Base-by-base conservation (phyloP, 2,797 vertebrate genomes). In the Tadarida brasiliensis region DNA sequence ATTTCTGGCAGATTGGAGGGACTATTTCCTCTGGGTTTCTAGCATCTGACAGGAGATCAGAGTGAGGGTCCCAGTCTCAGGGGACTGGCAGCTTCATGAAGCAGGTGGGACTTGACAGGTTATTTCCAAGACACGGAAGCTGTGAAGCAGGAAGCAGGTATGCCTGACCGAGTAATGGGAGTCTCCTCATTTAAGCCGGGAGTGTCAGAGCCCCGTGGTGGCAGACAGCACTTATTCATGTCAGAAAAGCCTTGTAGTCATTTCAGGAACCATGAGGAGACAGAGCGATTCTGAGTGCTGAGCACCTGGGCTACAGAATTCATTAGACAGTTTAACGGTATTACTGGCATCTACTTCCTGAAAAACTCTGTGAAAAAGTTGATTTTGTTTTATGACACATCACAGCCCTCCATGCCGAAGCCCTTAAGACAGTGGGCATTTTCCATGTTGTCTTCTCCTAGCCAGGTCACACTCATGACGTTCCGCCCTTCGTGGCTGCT, bases 41-140 rank as follows among this genome's bases (percentile, higher is more conserved):
- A 97, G 96, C 97, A 93, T 98, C 97, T 98, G 98, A 96, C 67
- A 97, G 96, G 96, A 98, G 97, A 98, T 95, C 89, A 96, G 97
- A 98, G 96, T 95, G 57, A 96, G 95, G 74, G 97, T 97, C 98
- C 97, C 96, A 59, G 81, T 98, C 98, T 98, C 98, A 56, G 56
- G 98, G 94, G 98, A 91, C 77, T 93, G 71, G 97, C 98, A 98
- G 97, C 97, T 97, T 97, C 98, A 93, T 96, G 97, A 97, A 98
- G 81, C 98, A 98, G 98, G 98, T 98, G 98, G 98, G 95, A 98
- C 95, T 97, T 98, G 98, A 98, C 98, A 98, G 98, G 97, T 97
- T 98, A 97, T 98, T 98, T 98, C 96, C 97, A 97, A 96, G 97
- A 98, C 97, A 97, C 12, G 14, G 97, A 98, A 94, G 83, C 97